Percentiles rank a stretch among this genome's conserved stretches.
Conservation (phyloP, 2,888 invertebrate species). For the Dorcus hopei region DNA sequence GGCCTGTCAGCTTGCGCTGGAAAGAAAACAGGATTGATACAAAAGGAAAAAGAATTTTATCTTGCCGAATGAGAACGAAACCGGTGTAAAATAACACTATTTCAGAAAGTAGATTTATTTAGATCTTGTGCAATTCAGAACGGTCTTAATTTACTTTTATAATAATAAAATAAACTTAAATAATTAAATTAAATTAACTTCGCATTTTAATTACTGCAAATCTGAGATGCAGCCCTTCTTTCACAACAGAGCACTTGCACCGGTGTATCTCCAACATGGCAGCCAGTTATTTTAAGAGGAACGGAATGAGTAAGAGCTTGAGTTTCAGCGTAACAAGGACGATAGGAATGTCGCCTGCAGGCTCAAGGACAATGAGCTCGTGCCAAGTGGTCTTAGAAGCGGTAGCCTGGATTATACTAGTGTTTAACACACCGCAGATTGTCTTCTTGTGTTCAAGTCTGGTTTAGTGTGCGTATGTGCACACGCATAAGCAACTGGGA, state of each 20-base stretch:
- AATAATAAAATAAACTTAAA: too few species aligned
- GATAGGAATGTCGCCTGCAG: slow-evolving; percentile 30
- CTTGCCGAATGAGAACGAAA: slow-evolving; percentile 1
- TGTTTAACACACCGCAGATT: too few species aligned
- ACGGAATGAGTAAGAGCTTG: slow-evolving; percentile 16
- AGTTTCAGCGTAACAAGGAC: slow-evolving; percentile 26
- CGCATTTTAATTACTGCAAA: too few species aligned
- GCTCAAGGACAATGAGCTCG: slow-evolving; percentile 28
- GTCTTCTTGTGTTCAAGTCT: too few species aligned
- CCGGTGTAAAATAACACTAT: not conserved
- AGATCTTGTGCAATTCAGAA: too few species aligned
- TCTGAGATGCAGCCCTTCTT: not conserved
- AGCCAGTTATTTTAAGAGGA: slow-evolving; percentile 21
- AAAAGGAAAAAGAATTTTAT: slow-evolving; percentile 2
- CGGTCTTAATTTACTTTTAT: too few species aligned
- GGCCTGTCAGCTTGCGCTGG: not conserved
- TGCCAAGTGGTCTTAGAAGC: slow-evolving; percentile 24
- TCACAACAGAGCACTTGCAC: not conserved
- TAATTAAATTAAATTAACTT: not conserved
- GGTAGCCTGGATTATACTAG: not conserved
- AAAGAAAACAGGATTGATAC: slow-evolving; percentile 4
- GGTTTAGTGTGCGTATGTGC: too few species aligned
- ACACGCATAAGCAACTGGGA: too few species aligned
- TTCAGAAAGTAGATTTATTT: too few species aligned
- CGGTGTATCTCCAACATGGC: slow-evolving; percentile 20